phyloP scores from a whole-genome alignment of 2,113 vertebrate species.

The Pollimyrus isidori region DNA sequence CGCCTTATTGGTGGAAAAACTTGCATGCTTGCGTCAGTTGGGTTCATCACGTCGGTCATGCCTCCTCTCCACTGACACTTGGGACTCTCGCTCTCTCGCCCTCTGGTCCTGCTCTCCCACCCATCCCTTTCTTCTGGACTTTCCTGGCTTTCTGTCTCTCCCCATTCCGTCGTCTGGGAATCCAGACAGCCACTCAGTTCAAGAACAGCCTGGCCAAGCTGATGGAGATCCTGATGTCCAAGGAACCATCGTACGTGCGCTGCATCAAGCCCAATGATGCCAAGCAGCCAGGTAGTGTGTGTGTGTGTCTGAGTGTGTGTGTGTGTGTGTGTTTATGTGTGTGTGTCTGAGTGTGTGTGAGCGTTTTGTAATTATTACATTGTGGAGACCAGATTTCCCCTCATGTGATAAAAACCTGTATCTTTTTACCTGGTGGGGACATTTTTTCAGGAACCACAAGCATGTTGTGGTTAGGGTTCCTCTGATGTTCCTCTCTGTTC shows the following conservation, averaged over 20 bases:
- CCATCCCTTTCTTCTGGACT: background rate
- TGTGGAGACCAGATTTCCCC: background rate
- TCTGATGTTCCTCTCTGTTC: background rate
- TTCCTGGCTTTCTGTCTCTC: background rate
- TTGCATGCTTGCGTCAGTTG: background rate
- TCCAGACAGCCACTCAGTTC: conserved; percentile 88
- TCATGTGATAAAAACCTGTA: background rate
- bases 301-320: background rate
- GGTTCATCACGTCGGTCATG: background rate
- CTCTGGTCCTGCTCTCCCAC: background rate
- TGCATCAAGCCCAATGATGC: conserved; percentile 94
- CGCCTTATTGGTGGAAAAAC: background rate
- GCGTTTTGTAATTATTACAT: background rate
- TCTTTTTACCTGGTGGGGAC: background rate
- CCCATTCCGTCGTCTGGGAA: background rate
- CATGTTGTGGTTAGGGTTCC: too few relatives aligned
- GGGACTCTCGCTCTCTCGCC: background rate
- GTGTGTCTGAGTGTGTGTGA: background rate
- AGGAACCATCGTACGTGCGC: conserved; percentile 91
- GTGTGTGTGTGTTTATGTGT: background rate
- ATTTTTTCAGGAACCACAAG: background rate
- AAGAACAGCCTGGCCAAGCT: conserved; percentile 88
- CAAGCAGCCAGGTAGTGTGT: conserved; percentile 77
- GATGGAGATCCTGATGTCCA: conserved; percentile 93
- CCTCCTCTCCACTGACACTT: background rate